phyloP scores from a whole-genome alignment of 1,140 invertebrate genomes.

The Nilaparvata lugens region DNA sequence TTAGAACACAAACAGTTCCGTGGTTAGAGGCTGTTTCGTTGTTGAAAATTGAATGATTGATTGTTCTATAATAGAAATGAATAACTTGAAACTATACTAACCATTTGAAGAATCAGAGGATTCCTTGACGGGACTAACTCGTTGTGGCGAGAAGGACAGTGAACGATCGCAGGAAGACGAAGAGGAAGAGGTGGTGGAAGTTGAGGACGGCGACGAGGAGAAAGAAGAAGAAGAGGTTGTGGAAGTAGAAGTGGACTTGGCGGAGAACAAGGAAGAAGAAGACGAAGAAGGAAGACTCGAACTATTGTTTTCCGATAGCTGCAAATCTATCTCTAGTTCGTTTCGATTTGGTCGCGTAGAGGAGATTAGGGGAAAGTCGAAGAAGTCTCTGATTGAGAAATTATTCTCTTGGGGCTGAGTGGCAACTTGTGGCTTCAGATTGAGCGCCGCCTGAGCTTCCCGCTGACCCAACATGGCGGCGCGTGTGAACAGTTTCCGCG shows the following conservation, averaged over 20 bases:
- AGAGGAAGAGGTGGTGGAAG: background rate
- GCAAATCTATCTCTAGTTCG: too few species aligned
- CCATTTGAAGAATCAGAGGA: background rate
- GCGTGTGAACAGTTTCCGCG: conserved; percentile 40
- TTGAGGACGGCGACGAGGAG: background rate
- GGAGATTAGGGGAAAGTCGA: too few species aligned
- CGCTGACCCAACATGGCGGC: conserved; percentile 48
- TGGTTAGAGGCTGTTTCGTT: too few species aligned
- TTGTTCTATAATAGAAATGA: too few species aligned
- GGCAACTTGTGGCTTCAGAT: background rate
- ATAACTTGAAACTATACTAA: background rate
- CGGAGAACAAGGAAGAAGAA: background rate
- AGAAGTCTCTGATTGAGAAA: too few species aligned
- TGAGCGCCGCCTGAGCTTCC: conserved; percentile 43
- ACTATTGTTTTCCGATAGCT: too few species aligned
- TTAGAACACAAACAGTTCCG: too few species aligned
- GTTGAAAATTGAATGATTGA: too few species aligned
- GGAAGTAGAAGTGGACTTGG: background rate
- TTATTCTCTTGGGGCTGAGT: too few species aligned
- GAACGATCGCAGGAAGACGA: background rate
- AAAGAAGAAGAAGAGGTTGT: background rate
- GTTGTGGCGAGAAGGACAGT: background rate
- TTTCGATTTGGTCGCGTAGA: too few species aligned
- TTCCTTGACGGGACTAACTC: background rate
- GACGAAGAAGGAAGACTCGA: background rate